phyloP scores from a whole-genome alignment of 2,888 invertebrate genomes.

The Thymelicus lineola region DNA sequence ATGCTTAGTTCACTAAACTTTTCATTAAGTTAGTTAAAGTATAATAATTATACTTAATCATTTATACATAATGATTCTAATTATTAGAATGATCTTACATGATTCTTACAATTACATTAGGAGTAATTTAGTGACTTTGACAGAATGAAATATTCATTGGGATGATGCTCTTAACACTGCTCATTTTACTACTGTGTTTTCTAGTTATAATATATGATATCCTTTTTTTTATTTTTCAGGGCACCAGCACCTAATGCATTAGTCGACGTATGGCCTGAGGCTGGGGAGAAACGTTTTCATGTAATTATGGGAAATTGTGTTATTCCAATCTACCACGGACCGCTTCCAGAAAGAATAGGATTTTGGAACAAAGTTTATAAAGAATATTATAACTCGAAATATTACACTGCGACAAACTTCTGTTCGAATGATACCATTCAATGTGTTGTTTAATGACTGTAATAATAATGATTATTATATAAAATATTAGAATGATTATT shows the following conservation, averaged over 20 bases:
- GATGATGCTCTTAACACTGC: too few relatives aligned
- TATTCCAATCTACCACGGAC: neutral
- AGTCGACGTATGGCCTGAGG: neutral
- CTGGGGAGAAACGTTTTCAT: neutral
- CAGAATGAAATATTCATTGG: too few relatives aligned
- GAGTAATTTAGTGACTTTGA: too few relatives aligned
- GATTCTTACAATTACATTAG: too few relatives aligned
- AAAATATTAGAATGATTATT: too few relatives aligned
- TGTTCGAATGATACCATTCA: neutral
- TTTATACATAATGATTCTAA: too few relatives aligned
- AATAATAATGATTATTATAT: too few relatives aligned
- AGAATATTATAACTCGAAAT: neutral
- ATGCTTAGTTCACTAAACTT: too few relatives aligned
- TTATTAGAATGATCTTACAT: too few relatives aligned
- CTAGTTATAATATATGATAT: neutral
- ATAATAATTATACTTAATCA: too few relatives aligned
- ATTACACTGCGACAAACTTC: neutral
- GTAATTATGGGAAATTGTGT: neutral
- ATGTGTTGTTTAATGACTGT: neutral
- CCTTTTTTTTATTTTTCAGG: neutral
- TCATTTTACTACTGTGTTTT: too few relatives aligned
- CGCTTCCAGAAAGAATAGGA: slow-evolving; percentile 5
- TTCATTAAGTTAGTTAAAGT: too few relatives aligned
- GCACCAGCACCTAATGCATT: neutral
- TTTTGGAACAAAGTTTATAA: neutral